Conservation (phyloP, 1,140 invertebrate species). For the Trinorchestia longiramus region DNA sequence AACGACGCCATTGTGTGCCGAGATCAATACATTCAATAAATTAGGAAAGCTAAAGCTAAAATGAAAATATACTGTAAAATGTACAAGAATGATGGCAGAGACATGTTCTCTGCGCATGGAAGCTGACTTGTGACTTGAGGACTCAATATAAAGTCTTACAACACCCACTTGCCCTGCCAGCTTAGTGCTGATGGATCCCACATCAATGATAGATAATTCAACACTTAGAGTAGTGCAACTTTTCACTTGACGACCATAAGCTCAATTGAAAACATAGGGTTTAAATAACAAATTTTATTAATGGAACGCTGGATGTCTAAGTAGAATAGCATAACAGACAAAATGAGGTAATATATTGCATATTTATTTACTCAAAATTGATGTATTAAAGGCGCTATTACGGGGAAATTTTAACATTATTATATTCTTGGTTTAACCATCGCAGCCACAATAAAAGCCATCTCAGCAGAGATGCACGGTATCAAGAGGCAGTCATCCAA, state of each 20-base stretch:
- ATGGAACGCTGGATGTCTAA: neutral
- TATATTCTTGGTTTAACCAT: no score
- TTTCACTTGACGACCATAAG: neutral
- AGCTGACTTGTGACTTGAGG: no score
- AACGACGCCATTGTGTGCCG: neutral
- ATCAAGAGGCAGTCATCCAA: no score
- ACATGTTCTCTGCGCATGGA: neutral
- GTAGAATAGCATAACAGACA: neutral
- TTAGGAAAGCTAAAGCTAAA: neutral
- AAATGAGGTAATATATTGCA: neutral
- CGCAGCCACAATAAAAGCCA: no score
- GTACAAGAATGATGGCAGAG: neutral
- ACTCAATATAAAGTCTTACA: no score
- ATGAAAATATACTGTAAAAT: conserved; percentile 4
- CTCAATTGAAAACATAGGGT: neutral
- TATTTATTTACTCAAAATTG: neutral
- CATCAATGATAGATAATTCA: neutral
- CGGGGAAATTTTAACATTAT: neutral
- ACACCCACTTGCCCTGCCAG: no score
- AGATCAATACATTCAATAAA: neutral
- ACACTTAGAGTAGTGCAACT: neutral
- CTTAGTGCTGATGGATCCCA: neutral
- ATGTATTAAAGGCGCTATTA: neutral
- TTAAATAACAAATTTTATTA: neutral
- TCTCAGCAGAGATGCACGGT: no score